phyloP scores from a whole-genome alignment of 2,797 vertebrate genomes.

The Myripristis murdjan region DNA sequence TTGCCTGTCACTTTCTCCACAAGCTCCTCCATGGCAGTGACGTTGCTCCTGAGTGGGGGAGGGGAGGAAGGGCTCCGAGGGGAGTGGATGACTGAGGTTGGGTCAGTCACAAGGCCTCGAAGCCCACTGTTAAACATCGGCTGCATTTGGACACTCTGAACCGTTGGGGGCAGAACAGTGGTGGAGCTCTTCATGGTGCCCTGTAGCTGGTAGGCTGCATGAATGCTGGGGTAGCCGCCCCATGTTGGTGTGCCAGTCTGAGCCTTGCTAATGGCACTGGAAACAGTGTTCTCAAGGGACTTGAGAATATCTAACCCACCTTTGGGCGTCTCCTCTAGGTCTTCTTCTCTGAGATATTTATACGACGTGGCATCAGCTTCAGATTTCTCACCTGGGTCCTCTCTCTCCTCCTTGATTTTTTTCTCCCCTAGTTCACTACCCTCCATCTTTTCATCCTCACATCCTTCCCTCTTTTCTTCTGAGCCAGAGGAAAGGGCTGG shows the following conservation, averaged over 20 bases:
- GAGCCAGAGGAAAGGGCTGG: constrained; percentile 86
- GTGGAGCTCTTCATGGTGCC: constrained; percentile 90
- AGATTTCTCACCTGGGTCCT: constrained; percentile 87
- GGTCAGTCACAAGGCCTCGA: constrained; percentile 76
- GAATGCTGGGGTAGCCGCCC: constrained; percentile 99
- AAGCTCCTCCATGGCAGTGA: constrained; percentile 98
- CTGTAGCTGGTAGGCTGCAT: constrained; percentile 98
- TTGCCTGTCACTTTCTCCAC: constrained; percentile 99
- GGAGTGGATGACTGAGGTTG: constrained; percentile 90
- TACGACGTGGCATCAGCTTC: constrained; percentile 87
- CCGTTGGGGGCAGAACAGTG: constrained; percentile 74
- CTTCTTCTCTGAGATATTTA: constrained; percentile 98
- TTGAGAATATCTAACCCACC: constrained; percentile 97
- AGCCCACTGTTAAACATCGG: constrained; percentile 90
- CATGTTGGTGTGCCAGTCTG: constrained; percentile 98
- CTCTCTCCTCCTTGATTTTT: constrained; percentile 96
- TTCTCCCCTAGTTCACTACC: constrained; percentile 84
- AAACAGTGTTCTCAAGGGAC: constrained; percentile 98
- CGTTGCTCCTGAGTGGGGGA: constrained; percentile 95
- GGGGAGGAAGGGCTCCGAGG: constrained; percentile 93
- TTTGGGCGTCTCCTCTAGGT: constrained; percentile 95
- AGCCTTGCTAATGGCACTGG: constrained; percentile 98
- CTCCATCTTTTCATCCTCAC: constrained; percentile 86
- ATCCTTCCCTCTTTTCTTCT: constrained; percentile 91
- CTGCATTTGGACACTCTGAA: constrained; percentile 95